phyloP scores from a whole-genome alignment of 1,140 invertebrate species.

The Aphaenogaster floridana region DNA sequence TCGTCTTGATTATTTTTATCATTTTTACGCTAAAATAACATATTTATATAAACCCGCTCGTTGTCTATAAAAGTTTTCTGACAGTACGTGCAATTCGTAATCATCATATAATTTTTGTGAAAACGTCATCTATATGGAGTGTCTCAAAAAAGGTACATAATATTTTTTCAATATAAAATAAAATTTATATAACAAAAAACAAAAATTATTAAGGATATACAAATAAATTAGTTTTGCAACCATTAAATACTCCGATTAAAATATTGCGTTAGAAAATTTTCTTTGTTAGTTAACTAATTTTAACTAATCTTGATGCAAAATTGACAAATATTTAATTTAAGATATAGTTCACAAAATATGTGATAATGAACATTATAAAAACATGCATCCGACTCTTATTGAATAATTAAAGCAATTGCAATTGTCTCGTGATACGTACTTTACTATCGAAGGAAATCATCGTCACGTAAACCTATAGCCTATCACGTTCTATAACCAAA shows the following conservation, averaged over 20 bases:
- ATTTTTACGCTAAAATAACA: background rate
- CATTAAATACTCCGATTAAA: background rate
- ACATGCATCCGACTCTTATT: background rate
- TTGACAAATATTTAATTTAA: conserved; percentile 3
- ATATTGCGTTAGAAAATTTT: background rate
- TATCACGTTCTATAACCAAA: conserved; percentile 37
- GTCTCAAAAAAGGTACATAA: background rate
- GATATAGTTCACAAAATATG: background rate
- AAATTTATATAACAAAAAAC: background rate
- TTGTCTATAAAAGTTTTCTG: conserved; percentile 19
- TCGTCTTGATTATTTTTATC: background rate
- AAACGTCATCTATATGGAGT: background rate
- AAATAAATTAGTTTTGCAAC: background rate
- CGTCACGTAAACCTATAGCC: conserved; percentile 17
- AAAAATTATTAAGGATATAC: background rate
- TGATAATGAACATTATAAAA: conserved; percentile 1
- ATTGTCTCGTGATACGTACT: background rate
- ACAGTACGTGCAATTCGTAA: background rate
- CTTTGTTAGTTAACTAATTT: background rate
- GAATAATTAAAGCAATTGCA: background rate
- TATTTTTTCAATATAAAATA: background rate
- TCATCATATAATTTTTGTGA: background rate
- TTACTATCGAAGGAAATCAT: conserved; percentile 23
- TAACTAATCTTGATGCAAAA: background rate
- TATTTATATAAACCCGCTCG: background rate